Conservation (phyloP, 1,140 invertebrate species). For the Charaxes varanes region DNA sequence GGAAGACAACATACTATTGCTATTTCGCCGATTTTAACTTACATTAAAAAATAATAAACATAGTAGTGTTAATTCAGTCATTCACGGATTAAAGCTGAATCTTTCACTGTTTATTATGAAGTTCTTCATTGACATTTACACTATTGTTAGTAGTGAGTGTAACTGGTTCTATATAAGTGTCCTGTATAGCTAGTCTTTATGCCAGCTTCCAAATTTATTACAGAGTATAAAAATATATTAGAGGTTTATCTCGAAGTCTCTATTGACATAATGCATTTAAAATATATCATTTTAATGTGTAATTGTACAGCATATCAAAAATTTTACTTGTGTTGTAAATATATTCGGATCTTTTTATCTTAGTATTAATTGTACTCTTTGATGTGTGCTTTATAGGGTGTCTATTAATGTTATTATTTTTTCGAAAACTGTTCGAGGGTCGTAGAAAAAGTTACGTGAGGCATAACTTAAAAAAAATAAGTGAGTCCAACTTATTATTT, state of each 20-base stretch:
- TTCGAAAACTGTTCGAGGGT: too few species aligned
- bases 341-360: constrained; percentile 24
- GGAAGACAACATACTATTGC: too few species aligned
- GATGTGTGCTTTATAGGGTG: not conserved
- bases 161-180: constrained; percentile 15
- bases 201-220: constrained; percentile 27
- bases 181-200: constrained; percentile 40
- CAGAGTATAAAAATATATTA: constrained; percentile 13
- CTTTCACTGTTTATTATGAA: too few species aligned
- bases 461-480: too few species aligned
- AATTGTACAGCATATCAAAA: constrained; percentile 64
- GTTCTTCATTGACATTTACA: too few species aligned
- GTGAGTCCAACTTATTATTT: too few species aligned
- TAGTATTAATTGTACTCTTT: constrained; percentile 2
- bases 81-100: too few species aligned
- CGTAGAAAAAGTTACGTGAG: too few species aligned
- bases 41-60: too few species aligned
- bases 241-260: constrained; percentile 9
- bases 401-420: not conserved
- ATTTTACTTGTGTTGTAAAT: constrained; percentile 61
- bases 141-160: too few species aligned
- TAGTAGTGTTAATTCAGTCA: too few species aligned
- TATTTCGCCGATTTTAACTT: too few species aligned
- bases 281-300: constrained; percentile 30
- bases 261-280: constrained; percentile 21